These are phyloP conservation scores for Gonioctena quinquepunctata DNA, from an alignment of 1,140 invertebrate species.

Conservation along the genomic window DNA sequence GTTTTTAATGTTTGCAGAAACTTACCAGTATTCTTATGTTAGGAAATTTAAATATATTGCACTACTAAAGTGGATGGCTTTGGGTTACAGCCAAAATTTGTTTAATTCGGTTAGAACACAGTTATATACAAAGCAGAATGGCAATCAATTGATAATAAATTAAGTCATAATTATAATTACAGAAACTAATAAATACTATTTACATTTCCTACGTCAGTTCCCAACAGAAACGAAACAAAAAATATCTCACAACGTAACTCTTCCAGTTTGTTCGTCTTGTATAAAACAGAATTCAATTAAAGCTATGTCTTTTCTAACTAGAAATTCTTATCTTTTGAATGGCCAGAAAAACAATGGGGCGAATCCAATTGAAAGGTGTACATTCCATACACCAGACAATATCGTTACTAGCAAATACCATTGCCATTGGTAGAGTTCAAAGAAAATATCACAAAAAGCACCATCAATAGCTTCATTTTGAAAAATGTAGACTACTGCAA, in stretches of 20 bases:
- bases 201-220: neutral
- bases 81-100: constrained; percentile 18
- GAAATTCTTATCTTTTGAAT: no score
- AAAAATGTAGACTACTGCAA: constrained; percentile 14
- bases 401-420: neutral
- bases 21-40: no score
- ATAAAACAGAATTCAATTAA: no score
- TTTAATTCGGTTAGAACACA: constrained; percentile 1
- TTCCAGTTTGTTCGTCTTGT: neutral
- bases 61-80: constrained; percentile 18
- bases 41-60: constrained; percentile 15
- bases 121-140: constrained; percentile 8
- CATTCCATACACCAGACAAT: constrained; percentile 3
- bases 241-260: neutral
- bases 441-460: constrained; percentile 36
- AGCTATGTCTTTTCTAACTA: neutral
- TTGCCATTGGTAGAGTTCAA: neutral
- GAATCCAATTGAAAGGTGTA: no score
- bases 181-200: neutral
- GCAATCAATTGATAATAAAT: constrained; percentile 16
- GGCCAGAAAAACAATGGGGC: no score
- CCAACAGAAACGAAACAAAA: neutral
- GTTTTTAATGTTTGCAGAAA: no score
- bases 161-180: constrained; percentile 8
- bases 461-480: constrained; percentile 19